Evolutionary conservation across 2,888 invertebrate genomes (phyloP).

Genomic region (Macaria notata): DNA sequence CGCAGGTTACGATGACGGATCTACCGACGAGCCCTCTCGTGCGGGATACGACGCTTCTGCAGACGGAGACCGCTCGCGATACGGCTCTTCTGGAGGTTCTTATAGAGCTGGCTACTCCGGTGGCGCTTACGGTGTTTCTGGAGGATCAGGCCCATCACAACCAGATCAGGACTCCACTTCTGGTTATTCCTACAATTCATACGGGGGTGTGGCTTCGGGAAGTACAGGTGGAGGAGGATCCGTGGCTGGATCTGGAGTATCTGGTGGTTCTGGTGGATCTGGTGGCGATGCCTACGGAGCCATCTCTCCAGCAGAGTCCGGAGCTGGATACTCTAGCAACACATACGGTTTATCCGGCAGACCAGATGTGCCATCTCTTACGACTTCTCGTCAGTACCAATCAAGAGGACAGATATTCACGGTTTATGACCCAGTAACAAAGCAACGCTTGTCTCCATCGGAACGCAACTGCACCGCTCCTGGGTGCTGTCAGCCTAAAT

Average conservation of each 20-base stretch:
- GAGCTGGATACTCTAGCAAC: slow-evolving; percentile 12
- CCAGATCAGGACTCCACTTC: slow-evolving; percentile 3
- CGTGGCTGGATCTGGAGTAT: background rate
- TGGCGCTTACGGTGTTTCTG: background rate
- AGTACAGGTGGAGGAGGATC: slow-evolving; percentile 1
- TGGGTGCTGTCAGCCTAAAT: slow-evolving; percentile 91
- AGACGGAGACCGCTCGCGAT: slow-evolving; percentile 5
- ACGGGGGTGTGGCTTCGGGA: slow-evolving; percentile 8
- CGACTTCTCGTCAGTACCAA: slow-evolving; percentile 15
- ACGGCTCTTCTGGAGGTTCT: slow-evolving; percentile 3
- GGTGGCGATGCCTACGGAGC: slow-evolving; percentile 1
- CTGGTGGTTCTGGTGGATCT: slow-evolving; percentile 2
- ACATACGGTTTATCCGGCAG: slow-evolving; percentile 43
- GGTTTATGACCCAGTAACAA: slow-evolving; percentile 64
- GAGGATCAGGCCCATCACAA: slow-evolving; percentile 7
- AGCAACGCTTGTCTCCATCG: slow-evolving; percentile 60
- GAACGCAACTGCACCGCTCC: slow-evolving; percentile 85
- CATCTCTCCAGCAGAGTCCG: slow-evolving; percentile 9
- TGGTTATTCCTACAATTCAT: slow-evolving; percentile 5
- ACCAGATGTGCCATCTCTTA: slow-evolving; percentile 31
- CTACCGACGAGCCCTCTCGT: background rate
- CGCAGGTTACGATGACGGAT: background rate
- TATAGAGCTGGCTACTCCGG: slow-evolving; percentile 4
- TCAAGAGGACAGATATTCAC: slow-evolving; percentile 47
- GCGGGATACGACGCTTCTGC: background rate